These are phyloP conservation scores for Epizoanthus rinbou DNA, from an alignment of 92 coral and sea anemone genomes.

Conservation along the genomic window DNA sequence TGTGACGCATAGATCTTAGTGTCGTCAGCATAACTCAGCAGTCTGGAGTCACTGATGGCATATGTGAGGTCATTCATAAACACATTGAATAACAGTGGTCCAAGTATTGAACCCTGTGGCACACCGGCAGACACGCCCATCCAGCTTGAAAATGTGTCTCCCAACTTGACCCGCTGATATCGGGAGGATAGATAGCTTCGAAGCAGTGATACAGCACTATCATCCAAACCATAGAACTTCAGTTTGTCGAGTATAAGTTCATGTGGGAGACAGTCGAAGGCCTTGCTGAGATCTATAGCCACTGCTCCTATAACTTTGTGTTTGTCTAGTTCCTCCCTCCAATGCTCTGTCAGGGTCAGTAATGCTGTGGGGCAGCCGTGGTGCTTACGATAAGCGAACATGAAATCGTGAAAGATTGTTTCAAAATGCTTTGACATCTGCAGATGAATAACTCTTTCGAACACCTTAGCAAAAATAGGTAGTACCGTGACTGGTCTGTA, in stretches of 20 bases:
- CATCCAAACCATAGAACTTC: constrained; percentile 47
- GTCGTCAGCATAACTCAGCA: constrained; percentile 46
- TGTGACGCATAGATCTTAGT: constrained; percentile 10
- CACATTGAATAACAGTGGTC: constrained; percentile 11
- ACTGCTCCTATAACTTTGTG: constrained; percentile 56
- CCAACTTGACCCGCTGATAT: constrained; percentile 57
- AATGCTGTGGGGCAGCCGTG: constrained; percentile 56
- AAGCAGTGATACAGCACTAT: constrained; percentile 36
- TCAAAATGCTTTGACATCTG: constrained; percentile 48
- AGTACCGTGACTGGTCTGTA: constrained; percentile 58
- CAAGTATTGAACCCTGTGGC: too few relatives aligned
- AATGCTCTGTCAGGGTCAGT: constrained; percentile 56
- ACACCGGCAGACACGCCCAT: constrained; percentile 44
- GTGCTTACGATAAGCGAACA: constrained; percentile 55
- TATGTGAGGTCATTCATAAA: constrained; percentile 42
- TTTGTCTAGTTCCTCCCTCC: constrained; percentile 64
- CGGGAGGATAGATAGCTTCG: constrained; percentile 47
- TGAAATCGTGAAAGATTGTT: constrained; percentile 37
- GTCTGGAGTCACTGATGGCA: constrained; percentile 19
- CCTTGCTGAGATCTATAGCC: constrained; percentile 64
- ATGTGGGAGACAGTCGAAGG: constrained; percentile 59
- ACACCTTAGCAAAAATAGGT: constrained; percentile 46
- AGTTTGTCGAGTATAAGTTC: constrained; percentile 56
- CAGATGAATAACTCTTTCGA: constrained; percentile 44
- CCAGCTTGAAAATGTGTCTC: constrained; percentile 47